Base-by-base conservation (phyloP, 2,888 invertebrate species). In the Unio pictorum region DNA sequence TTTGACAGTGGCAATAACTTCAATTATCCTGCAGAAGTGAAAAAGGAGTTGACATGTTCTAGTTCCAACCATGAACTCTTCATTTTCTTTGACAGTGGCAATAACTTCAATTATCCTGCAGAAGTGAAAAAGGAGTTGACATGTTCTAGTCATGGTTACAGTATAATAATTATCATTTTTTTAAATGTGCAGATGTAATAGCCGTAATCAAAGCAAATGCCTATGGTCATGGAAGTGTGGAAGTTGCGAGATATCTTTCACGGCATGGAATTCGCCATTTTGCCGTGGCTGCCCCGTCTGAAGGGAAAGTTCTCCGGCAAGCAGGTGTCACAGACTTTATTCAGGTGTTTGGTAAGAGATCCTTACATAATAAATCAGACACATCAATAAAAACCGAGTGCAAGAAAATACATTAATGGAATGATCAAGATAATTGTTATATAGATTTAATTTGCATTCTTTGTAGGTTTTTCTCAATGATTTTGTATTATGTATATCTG, bases 171-270 rank as follows among this genome's bases (percentile, higher is more conserved):
- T 63, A 17, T 54, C n/a, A 15, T 28, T 58, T 54, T 69, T 76
- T 7, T 67, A 84, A 34, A 5, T 34, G 34, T 34, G 7, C 34
- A 34, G 85, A 81, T 59, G 69, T 83, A 5, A 81, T 84, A n/a
- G 84, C 78, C 2, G 81, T 85, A 45, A 73, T 85, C 28, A 85
- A 85, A 66, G 81, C 78, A 11, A 80, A 82, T 64, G 83, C 81
- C 23, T 84, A 82, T 61, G 85, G 85, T 3, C 85, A 84, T 66
- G 84, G 84, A 1, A 76, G 76, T n/a, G 78, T 81, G n/a, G 66
- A 63, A 11, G 73, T 85, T n/a, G 70, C 82, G 17, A 74, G 67
- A 45, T 79, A 81, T 64, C 78, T 85, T 8, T 73, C 76, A 64
- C 58, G 55, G 23, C 71, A 76, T 54, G 83, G 83, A 20, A 71